Evolutionary conservation across 2,797 vertebrate species (phyloP).

Genomic region (Decapterus maruadsi): DNA sequence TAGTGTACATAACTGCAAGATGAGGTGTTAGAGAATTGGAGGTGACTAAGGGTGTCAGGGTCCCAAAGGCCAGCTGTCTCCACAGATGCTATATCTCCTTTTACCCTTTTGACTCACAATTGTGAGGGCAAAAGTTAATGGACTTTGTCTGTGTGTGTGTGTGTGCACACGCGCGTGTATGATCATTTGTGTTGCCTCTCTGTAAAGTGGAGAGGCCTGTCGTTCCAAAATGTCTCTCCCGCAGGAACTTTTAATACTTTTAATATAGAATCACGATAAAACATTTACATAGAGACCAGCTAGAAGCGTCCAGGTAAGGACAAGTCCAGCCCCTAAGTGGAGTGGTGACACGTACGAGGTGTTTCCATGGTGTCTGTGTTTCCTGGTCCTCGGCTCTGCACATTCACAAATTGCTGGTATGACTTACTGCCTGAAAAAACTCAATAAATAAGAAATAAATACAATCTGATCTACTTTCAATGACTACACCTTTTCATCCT

Average conservation of each 20-base stretch:
- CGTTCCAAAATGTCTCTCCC: constrained; percentile 2
- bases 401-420: constrained; percentile 63
- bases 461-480: constrained; percentile 73
- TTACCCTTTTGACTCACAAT: constrained; percentile 61
- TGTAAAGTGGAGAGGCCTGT: neutral
- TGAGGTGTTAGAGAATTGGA: constrained; percentile 38
- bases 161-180: constrained; percentile 13
- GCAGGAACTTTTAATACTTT: constrained; percentile 11
- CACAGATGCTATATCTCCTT: constrained; percentile 31
- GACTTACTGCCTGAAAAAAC: constrained; percentile 80
- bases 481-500: constrained; percentile 84
- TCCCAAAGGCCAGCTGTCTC: constrained; percentile 57
- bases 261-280: constrained; percentile 13
- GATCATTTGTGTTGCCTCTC: neutral
- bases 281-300: constrained; percentile 28
- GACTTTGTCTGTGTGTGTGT: constrained; percentile 29
- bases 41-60: constrained; percentile 44
- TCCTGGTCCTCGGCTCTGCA: constrained; percentile 24
- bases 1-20: constrained; percentile 8
- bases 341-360: constrained; percentile 4
- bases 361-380: neutral
- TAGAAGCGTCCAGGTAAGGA: constrained; percentile 13
- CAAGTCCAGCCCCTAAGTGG: constrained; percentile 10
- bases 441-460: constrained; percentile 82
- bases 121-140: constrained; percentile 57